phyloP scores from a whole-genome alignment of 2,797 vertebrate genomes.

The Mormyrus hasselquistii region DNA sequence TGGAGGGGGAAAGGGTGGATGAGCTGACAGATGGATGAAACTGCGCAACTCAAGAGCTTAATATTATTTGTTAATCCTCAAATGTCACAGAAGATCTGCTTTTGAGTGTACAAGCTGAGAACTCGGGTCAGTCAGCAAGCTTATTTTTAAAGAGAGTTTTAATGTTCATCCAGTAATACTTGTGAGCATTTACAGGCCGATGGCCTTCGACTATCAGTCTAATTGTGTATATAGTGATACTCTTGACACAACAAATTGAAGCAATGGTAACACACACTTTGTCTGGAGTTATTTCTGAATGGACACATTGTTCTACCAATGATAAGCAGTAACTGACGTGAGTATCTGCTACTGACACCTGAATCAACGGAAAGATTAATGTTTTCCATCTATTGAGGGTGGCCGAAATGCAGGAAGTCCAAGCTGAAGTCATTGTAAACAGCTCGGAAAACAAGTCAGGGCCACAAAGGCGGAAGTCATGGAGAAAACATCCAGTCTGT shows the following conservation, averaged over 20 bases:
- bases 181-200: neutral
- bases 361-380: slow-evolving; percentile 16
- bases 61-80: neutral
- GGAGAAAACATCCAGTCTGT: neutral
- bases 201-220: neutral
- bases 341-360: neutral
- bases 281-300: slow-evolving; percentile 5
- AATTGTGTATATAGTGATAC: neutral
- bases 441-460: neutral
- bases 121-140: neutral
- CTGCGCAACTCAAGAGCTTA: neutral
- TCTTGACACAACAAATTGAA: neutral
- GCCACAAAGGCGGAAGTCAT: neutral
- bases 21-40: neutral
- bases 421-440: slow-evolving; percentile 9
- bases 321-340: slow-evolving; percentile 7
- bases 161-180: neutral
- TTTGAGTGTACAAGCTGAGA: neutral
- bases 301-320: neutral
- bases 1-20: neutral
- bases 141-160: neutral
- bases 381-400: slow-evolving; percentile 15
- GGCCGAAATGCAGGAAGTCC: neutral
- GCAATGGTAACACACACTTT: neutral
- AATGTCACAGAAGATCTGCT: neutral